Evolutionary conservation across 2,113 vertebrate species (phyloP).

Genomic region (Meriones unguiculatus): DNA sequence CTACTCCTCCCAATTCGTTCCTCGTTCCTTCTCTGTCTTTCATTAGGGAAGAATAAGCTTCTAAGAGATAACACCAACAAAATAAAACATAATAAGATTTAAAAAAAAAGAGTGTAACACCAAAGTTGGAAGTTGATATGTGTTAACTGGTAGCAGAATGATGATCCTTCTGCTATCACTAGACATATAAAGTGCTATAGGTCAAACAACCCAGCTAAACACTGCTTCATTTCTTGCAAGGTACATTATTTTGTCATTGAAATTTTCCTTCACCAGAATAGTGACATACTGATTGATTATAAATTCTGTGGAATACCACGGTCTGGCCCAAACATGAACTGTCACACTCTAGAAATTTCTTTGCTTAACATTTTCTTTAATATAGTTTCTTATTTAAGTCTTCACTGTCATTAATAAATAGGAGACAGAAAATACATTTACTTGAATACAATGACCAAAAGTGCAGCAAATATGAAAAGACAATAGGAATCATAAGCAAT

Average conservation of each 20-base stretch:
- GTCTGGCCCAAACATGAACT: neutral
- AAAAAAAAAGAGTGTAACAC: neutral
- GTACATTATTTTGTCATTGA: neutral
- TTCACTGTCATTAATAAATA: conserved; percentile 13
- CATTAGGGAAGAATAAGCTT: neutral
- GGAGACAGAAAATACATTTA: neutral
- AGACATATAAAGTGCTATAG: neutral
- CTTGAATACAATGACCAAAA: conserved; percentile 30
- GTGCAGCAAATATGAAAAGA: neutral
- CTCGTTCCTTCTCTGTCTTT: no score
- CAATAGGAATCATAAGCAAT: neutral
- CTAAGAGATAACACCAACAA: neutral
- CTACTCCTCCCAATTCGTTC: neutral
- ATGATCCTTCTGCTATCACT: neutral
- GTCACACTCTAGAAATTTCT: neutral
- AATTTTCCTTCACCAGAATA: neutral
- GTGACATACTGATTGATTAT: neutral
- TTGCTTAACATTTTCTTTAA: conserved; percentile 1
- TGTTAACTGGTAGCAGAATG: neutral
- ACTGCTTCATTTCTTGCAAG: neutral
- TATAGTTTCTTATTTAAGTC: neutral
- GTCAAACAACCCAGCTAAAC: neutral
- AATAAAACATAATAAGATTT: no score
- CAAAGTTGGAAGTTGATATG: neutral
- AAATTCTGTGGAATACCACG: neutral